Evolutionary conservation across 2,113 vertebrate species (phyloP), one percentile per base, ranked within the genome.

Genomic region (Talpa occidentalis): DNA sequence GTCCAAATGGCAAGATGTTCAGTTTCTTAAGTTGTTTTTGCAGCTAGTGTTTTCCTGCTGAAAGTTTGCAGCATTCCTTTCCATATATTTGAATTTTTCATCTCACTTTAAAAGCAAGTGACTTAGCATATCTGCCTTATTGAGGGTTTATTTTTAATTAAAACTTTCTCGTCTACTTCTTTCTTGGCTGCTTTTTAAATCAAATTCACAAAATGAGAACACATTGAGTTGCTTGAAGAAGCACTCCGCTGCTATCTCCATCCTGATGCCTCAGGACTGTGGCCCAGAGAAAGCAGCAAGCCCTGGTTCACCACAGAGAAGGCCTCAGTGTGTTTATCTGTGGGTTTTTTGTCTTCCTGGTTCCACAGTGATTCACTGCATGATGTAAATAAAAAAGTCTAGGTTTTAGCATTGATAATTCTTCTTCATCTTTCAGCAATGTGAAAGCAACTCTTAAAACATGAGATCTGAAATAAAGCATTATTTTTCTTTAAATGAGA

Each of bases 141-240:
- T 76, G n/a, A 54, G 37, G 32, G 17, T 80, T 95, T 83, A 72
- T 67, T 84, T 96, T 94, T 83, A 92, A 90, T 88, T 90, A 86
- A 95, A 95, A 83, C 10, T 37, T 52, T 73, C 44, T 92, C 47
- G n/a, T 44, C 14, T 83, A 24, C 12, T 8, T 93, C 52, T 92
- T 76, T 93, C 67, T 21, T 49, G 28, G n/a, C 87, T 83, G 70
- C 70, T 73, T 94, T 77, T 64, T 49, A 90, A 94, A 94, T 95
- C 19, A 4, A 59, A 84, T 64, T 37, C 47, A 64, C 28, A 59
- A 24, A 67, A 35, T 72, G 9, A 80, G 69, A 91, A 49, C 42
- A 69, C 47, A 83, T 73, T 35, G 30, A 60, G 60, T 2, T 59
- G 28, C n/a, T 35, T 69, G 35, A 37, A 26, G 47, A 64, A 82